Base-by-base conservation (phyloP, 1,140 invertebrate genomes). In the Whitmania pigra region DNA sequence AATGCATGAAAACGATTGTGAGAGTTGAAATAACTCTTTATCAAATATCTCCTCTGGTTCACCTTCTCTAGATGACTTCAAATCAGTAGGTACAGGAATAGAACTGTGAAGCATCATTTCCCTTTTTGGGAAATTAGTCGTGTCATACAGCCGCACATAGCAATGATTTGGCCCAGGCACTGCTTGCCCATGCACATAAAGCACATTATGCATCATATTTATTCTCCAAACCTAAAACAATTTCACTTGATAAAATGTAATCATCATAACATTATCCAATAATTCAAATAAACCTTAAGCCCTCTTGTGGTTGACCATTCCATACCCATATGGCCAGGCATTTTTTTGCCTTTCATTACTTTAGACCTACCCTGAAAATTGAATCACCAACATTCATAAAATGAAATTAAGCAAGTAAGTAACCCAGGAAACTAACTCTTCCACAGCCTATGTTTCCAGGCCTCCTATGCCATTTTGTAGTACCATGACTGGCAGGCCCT, bases 311-410 rank as follows among this genome's bases (percentile, higher is more conserved):
- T 84, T 75, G 89, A 85, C 84, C 87, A 79, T 63, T 90, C 74
- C 83, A 82, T 82, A 78, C 96, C 96, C 94, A 98, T 97, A 77
- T 95, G 91, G 53, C 96, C 96, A 57, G 94, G 93, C 89, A 99
- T 87, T 85, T 95, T 94, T 40, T 90, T 94, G 71, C 96, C 96
- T 67, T 91, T 92, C 89, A 91, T 92, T 27, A 98, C 89, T 75
- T 92, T 83, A 7, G 86, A 89, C 81, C 92, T 92, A 76, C 88
- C 76, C 80, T 84, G 70, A 55, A 78, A 75, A n/a, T 54, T 73
- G 17, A 69, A 7, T 27, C 15, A 36, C 36, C 40, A n/a, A 9
- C 71, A 43, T 49, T n/a, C 27, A 18, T 9, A 63, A 63, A 63
- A 15, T 7, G 11, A 25, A 63, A 27, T 17, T 27, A 7, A 18